Percentiles rank a stretch among this genome's conserved stretches.
Evolutionary conservation across 2,888 invertebrate species (phyloP).

Genomic region (Furcula furcula): DNA sequence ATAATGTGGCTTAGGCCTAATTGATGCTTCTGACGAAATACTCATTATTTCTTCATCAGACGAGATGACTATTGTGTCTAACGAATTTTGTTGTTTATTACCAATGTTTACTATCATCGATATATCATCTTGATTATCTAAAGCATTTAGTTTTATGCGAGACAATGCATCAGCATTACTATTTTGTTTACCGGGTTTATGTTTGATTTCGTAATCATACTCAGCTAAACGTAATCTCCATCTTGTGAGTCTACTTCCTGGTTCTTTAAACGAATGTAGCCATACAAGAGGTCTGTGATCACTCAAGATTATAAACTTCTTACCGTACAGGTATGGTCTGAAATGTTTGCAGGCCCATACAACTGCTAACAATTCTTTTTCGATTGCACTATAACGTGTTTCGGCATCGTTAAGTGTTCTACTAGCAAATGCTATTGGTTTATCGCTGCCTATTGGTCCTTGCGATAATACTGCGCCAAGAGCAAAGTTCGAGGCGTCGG

Average conservation of each 20-base stretch:
- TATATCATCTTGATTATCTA: neutral
- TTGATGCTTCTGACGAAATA: no score
- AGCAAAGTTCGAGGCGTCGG: constrained; percentile 24
- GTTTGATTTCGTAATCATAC: neutral
- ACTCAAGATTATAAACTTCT: constrained; percentile 1
- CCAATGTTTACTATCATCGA: neutral
- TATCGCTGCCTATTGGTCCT: constrained; percentile 19
- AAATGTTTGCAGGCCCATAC: constrained; percentile 8
- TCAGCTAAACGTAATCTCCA: neutral
- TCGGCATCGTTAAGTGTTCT: constrained; percentile 4
- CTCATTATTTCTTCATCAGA: no score
- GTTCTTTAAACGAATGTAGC: neutral
- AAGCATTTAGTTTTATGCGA: neutral
- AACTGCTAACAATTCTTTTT: constrained; percentile 5
- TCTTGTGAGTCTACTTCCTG: neutral
- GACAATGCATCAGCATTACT: neutral
- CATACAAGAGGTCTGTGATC: constrained; percentile 4
- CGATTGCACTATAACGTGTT: constrained; percentile 3
- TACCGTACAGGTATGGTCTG: constrained; percentile 5
- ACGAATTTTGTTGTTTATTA: constrained; percentile 7
- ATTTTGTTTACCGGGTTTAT: neutral
- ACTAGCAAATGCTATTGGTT: constrained; percentile 19
- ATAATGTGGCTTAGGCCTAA: constrained; percentile 19
- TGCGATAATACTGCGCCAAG: constrained; percentile 25
- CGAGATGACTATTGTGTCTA: no score